Percentiles rank a stretch among this genome's conserved stretches.
phyloP scores from a whole-genome alignment of 1,140 invertebrate species.

The Heliothis virescens region DNA sequence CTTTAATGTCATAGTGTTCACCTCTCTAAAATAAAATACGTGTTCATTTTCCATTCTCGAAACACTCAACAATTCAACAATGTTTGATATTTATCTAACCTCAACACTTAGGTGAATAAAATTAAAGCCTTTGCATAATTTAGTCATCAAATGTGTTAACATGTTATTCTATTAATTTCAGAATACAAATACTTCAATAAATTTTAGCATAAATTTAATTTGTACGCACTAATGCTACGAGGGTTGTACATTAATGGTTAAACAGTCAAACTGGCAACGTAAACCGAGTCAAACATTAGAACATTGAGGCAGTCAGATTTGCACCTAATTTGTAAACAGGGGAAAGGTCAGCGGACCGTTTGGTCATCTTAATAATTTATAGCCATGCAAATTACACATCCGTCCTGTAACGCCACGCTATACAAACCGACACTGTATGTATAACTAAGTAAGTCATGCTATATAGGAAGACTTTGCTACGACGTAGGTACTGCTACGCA shows the following conservation, averaged over 20 bases:
- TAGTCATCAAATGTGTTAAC: conserved; percentile 1
- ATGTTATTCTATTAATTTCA: conserved; percentile 1
- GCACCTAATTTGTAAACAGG: conserved; percentile 59
- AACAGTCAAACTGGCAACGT: neutral
- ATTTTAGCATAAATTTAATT: neutral
- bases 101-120: neutral
- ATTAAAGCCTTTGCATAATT: neutral
- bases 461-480: conserved; percentile 1
- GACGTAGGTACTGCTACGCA: neutral
- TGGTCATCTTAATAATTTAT: conserved; percentile 60
- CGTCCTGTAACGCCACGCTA: conserved; percentile 47
- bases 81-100: neutral
- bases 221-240: neutral
- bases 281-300: neutral
- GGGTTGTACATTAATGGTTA: neutral
- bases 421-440: conserved; percentile 25
- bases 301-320: conserved; percentile 46
- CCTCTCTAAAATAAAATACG: neutral
- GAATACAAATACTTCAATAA: neutral
- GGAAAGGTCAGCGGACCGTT: conserved; percentile 56
- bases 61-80: neutral
- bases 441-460: neutral
- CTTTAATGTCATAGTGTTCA: neutral
- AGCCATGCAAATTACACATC: conserved; percentile 61
- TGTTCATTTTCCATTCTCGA: neutral